Conservation (phyloP, 1,140 invertebrate species). For the Trypoxylus dichotomus region DNA sequence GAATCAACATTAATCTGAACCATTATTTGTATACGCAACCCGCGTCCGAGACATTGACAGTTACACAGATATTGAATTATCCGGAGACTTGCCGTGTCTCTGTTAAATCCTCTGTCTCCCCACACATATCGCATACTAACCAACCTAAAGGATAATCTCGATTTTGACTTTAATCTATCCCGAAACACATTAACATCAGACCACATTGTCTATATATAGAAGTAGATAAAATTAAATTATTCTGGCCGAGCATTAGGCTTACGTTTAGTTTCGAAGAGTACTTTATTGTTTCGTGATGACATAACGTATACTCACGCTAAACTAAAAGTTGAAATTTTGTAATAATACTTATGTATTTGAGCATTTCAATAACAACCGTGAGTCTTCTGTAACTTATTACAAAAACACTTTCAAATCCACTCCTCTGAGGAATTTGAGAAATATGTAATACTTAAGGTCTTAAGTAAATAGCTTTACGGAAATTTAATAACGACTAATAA, state of each 20-base stretch:
- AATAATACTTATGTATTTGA: neutral
- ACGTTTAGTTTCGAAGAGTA: neutral
- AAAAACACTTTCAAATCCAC: too few relatives aligned
- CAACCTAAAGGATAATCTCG: neutral
- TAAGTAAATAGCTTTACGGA: neutral
- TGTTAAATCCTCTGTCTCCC: neutral
- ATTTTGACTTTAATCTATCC: constrained; percentile 13
- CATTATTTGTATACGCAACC: neutral
- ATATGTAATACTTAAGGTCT: too few relatives aligned
- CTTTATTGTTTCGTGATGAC: neutral
- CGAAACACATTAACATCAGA: neutral
- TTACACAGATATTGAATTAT: constrained; percentile 14
- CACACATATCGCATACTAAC: neutral
- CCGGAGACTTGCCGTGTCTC: neutral
- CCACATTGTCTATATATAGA: neutral
- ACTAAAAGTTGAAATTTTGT: neutral
- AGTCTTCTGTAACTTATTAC: too few relatives aligned
- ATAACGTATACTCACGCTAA: too few relatives aligned
- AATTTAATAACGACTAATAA: neutral
- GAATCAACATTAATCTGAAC: neutral
- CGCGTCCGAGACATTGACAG: constrained; percentile 1
- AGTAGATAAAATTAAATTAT: neutral
- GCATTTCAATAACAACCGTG: too few relatives aligned
- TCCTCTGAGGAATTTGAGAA: too few relatives aligned
- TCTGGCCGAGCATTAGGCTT: neutral